A percentile compares a stretch with the other conserved stretches of the same genome.
phyloP scores from a whole-genome alignment of 92 coral and sea anemone species.

The Epizoanthus fatuus region DNA sequence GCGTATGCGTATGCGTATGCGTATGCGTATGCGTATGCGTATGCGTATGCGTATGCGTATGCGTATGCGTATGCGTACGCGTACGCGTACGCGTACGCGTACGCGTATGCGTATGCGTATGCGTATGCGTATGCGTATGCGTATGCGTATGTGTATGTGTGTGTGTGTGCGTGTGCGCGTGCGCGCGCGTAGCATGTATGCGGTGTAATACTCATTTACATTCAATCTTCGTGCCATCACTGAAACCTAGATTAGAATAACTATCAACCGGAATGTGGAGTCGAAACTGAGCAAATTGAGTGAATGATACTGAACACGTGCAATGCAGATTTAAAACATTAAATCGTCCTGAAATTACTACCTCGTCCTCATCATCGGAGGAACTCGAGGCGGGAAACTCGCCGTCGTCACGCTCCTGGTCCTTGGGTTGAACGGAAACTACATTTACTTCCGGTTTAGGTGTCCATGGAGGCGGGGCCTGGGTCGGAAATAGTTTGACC shows the following conservation, averaged over 20 bases:
- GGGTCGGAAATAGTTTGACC: slow-evolving; percentile 57
- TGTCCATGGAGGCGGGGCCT: slow-evolving; percentile 91
- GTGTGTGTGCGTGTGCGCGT: too few species aligned
- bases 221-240: too few species aligned
- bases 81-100: too few species aligned
- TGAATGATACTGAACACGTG: not conserved
- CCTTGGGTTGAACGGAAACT: slow-evolving; percentile 92
- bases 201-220: too few species aligned
- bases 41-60: not conserved
- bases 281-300: too few species aligned
- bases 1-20: too few species aligned
- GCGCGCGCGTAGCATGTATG: too few species aligned
- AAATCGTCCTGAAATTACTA: not conserved
- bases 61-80: not conserved
- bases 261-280: too few species aligned
- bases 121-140: too few species aligned
- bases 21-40: not conserved
- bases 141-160: not conserved
- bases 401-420: slow-evolving; percentile 88
- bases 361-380: slow-evolving; percentile 82
- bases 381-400: slow-evolving; percentile 90
- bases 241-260: too few species aligned
- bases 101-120: too few species aligned
- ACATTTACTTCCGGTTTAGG: slow-evolving; percentile 96
- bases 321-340: not conserved